Evolutionary conservation across 2,888 invertebrate genomes (phyloP), one percentile per base, ranked within the genome.

Genomic region (Julus scandinavius): DNA sequence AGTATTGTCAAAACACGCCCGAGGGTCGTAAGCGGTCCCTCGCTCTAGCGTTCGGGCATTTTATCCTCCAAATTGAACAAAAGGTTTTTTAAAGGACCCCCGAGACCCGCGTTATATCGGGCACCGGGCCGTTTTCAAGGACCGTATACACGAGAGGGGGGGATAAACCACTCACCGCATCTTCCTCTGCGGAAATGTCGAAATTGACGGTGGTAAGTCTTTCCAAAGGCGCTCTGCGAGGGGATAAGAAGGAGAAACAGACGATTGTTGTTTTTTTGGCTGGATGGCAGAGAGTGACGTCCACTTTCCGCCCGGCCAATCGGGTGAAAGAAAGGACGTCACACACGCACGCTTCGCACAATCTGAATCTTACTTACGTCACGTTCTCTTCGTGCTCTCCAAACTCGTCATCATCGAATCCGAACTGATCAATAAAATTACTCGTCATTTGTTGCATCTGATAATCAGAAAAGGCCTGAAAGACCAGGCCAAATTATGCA

Each of bases 341-440:
- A 29, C 29, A n/a, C n/a, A n/a, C n/a, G n/a, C n/a, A n/a, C n/a
- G n/a, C n/a, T n/a, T n/a, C n/a, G 29, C 29, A 29, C 29, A 20
- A 86, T 41, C 86, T 13, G 80, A 84, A 86, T 84, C 85, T 41
- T 58, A 91, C 92, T 92, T 90, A 93, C 92, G 92, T 92, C 63
- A 92, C 91, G 89, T 91, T 92, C 54, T 92, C 92, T 90, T 95
- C 94, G 13, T 93, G 94, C 90, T 94, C 94, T 90, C 93, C 94
- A 91, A 94, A 95, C 89, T 95, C 94, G 90, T 94, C 94, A 91
- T 95, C 94, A 90, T 93, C 94, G 91, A 94, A 94, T 88, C 94
- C 94, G 91, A 94, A 95, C 90, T 93, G 94, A 90, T 94, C 94
- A 90, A 94, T 94, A 91, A 94, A 94, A 90, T 93, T 94, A 89